A percentile compares a stretch with the other conserved stretches of the same genome.
Evolutionary conservation across 2,888 invertebrate genomes (phyloP).

Genomic region (Thymelicus lineola): DNA sequence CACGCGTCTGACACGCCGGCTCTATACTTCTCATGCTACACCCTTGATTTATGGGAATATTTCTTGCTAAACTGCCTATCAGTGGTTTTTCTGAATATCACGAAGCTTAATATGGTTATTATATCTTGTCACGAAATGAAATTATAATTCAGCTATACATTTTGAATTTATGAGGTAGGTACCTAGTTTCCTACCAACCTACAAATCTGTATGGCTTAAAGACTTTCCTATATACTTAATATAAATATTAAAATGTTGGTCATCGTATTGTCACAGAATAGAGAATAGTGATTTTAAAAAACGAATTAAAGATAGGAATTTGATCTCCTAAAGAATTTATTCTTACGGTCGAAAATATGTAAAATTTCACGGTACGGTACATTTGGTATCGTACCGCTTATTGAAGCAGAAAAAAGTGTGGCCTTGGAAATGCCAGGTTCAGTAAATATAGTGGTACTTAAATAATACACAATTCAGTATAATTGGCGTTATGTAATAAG

Average conservation of each 20-base stretch:
- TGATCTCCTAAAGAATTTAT: too few relatives aligned
- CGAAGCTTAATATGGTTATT: background rate
- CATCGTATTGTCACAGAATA: too few relatives aligned
- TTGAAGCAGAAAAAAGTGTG: background rate
- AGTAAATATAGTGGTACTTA: background rate
- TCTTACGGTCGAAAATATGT: background rate
- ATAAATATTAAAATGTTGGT: too few relatives aligned
- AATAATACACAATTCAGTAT: background rate
- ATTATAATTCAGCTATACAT: background rate
- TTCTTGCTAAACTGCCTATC: background rate
- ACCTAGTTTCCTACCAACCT: too few relatives aligned
- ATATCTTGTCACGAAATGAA: slow-evolving; percentile 5
- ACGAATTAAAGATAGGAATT: too few relatives aligned
- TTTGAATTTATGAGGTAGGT: too few relatives aligned
- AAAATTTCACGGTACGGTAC: background rate
- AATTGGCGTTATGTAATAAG: background rate
- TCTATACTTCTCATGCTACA: background rate
- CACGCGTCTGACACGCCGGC: background rate
- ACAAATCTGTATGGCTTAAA: too few relatives aligned
- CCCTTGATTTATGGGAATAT: background rate
- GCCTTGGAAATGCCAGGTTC: background rate
- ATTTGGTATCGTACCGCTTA: too few relatives aligned
- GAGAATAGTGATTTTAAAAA: too few relatives aligned
- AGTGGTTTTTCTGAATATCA: background rate
- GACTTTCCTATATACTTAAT: too few relatives aligned